Percentiles rank a stretch among this genome's conserved stretches.
Conservation (phyloP, 2,113 vertebrate species). For the Pontoporia blainvillei region DNA sequence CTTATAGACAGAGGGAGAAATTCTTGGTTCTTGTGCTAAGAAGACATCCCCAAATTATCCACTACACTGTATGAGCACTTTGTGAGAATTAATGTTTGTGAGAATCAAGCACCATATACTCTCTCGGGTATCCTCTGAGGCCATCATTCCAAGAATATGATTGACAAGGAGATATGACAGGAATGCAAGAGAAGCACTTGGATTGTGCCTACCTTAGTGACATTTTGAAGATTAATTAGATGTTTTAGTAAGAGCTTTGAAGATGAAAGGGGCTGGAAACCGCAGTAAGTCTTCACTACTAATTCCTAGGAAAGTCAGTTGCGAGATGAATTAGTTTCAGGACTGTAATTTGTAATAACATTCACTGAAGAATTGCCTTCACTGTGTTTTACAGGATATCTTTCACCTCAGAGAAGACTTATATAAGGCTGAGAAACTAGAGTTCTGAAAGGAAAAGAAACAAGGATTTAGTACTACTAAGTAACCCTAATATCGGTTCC, state of each 20-base stretch:
- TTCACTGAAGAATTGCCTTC: constrained; percentile 4
- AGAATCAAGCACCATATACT: background rate
- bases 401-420: constrained; percentile 7
- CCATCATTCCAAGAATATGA: background rate
- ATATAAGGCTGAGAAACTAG: background rate
- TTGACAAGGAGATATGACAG: background rate
- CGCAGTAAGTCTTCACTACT: background rate
- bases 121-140: background rate
- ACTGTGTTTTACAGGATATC: background rate
- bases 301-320: background rate
- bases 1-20: background rate
- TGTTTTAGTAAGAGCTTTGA: constrained; percentile 31
- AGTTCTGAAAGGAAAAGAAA: background rate
- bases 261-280: background rate
- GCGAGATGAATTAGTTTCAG: background rate
- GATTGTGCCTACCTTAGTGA: background rate
- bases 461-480: background rate
- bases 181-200: background rate
- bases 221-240: constrained; percentile 35
- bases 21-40: background rate
- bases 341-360: background rate
- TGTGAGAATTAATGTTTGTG: background rate
- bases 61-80: background rate
- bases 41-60: background rate
- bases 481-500: background rate